Evolutionary conservation across 2,888 invertebrate species (phyloP).

Genomic region (Hylaea fasciaria): DNA sequence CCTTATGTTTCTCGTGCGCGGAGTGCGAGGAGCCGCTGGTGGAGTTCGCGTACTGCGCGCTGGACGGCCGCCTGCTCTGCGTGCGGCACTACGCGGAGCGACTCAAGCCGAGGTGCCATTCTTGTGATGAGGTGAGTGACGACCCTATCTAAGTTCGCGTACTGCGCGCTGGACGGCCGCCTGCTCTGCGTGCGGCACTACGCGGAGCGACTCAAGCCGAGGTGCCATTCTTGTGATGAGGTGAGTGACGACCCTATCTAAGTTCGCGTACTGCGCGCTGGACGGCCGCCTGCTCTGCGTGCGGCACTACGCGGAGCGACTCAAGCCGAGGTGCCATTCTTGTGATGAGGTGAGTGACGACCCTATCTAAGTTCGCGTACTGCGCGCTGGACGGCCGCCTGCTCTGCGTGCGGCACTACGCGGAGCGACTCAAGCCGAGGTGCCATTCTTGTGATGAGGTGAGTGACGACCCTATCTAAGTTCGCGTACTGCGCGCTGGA

Average conservation of each 20-base stretch:
- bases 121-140: constrained; percentile 97
- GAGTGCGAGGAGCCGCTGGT: constrained; percentile 96
- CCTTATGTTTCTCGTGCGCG: constrained; percentile 95
- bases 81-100: constrained; percentile 98
- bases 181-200: constrained; percentile 98
- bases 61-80: constrained; percentile 95
- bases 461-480: constrained; percentile 84
- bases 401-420: constrained; percentile 98
- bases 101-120: constrained; percentile 97
- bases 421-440: constrained; percentile 97
- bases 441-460: constrained; percentile 99
- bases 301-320: constrained; percentile 97
- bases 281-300: constrained; percentile 96
- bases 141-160: constrained; percentile 91
- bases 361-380: constrained; percentile 93
- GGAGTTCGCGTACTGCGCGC: constrained; percentile 97
- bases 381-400: constrained; percentile 95
- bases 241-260: constrained; percentile 87
- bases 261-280: constrained; percentile 97
- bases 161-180: constrained; percentile 95
- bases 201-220: constrained; percentile 97
- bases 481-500: constrained; percentile 97
- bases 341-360: constrained; percentile 96
- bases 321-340: constrained; percentile 97
- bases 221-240: constrained; percentile 99